Evolutionary conservation across 1,140 invertebrate genomes (phyloP), one percentile per base, ranked within the genome.

Genomic region (Homalodisca vitripennis): DNA sequence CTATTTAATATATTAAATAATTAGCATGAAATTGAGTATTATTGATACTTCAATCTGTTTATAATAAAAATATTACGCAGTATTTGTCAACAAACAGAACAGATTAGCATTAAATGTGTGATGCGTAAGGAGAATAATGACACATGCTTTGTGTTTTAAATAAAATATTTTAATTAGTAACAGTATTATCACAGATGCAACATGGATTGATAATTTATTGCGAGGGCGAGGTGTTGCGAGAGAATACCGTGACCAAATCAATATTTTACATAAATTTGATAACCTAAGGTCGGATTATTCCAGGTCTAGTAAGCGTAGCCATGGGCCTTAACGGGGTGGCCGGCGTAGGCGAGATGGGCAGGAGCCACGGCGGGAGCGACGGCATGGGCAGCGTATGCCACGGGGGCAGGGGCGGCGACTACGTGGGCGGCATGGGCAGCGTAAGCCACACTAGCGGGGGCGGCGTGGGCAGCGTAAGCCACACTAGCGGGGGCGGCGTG

Each of bases 401-500:
- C 74, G 29, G 77, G 75, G 26, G 71, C 74, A 30, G 70, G 71
- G 55, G 76, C 31, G 34, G 74, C 69, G 14, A 60, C 17, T 41
- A 41, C 34, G 17, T n/a, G 48, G 3, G 48, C 3, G 24, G 29
- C 51, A 12, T 20, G 55, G 26, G 48, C 48, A 22, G 68, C 68
- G 22, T 72, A 72, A 67, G 75, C 72, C 34, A 26, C 24, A 30
- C 67, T 70, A 22, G 70, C 67, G 60, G 76, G 78, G 71, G 74
- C 62, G 67, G 74, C 69, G 70, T 81, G 80, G 66, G 83, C 82
- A 71, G 79, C 80, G 74, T 70, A 78, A 77, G 83, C 80, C 47
- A 79, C 78, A 66, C 81, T 31, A 31, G 34, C n/a, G 81, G 78
- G 78, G 70, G 79, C 80, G 74, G 70, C 78, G 77, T 67, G 79